These are phyloP conservation scores for Athalia rosae DNA, from an alignment of 2,888 invertebrate genomes.

Conservation along the genomic window DNA sequence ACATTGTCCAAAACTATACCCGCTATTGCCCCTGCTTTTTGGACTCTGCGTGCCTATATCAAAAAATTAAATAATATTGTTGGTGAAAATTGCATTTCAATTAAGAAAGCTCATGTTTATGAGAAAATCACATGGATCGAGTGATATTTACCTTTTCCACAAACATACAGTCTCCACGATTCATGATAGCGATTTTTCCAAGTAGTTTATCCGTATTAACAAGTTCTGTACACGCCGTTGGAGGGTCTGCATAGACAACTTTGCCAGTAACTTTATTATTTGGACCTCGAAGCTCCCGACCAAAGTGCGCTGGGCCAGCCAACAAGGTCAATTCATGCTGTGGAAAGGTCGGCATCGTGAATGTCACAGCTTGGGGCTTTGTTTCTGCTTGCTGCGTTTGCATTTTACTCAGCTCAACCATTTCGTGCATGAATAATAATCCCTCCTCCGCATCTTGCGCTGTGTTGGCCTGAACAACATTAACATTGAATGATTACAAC, in stretches of 20 bases:
- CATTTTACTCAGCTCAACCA: conserved; percentile 91
- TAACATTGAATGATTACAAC: conserved; percentile 25
- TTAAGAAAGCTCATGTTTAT: not conserved
- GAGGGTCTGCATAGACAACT: conserved; percentile 81
- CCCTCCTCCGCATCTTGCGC: conserved; percentile 94
- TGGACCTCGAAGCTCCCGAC: conserved; percentile 80
- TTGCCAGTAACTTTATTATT: conserved; percentile 80
- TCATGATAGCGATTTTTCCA: conserved; percentile 89
- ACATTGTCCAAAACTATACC: conserved; percentile 92
- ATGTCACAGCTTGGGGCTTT: conserved; percentile 76
- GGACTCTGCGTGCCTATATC: conserved; percentile 83
- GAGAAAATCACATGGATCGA: conserved; percentile 1
- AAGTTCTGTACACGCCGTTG: conserved; percentile 80
- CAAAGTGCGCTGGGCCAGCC: conserved; percentile 95
- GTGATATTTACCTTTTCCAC: conserved; percentile 83
- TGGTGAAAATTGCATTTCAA: conserved; percentile 1
- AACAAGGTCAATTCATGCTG: conserved; percentile 74
- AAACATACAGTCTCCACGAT: conserved; percentile 96
- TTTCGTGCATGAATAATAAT: conserved; percentile 96
- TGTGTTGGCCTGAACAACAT: conserved; percentile 83
- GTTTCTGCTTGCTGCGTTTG: conserved; percentile 78
- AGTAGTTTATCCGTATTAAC: conserved; percentile 77
- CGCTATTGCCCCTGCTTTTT: conserved; percentile 87
- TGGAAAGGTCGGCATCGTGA: conserved; percentile 72
- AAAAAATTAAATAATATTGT: conserved; percentile 15